phyloP scores from a whole-genome alignment of 2,113 vertebrate species.

The Gnathonemus echidnorhynchus region DNA sequence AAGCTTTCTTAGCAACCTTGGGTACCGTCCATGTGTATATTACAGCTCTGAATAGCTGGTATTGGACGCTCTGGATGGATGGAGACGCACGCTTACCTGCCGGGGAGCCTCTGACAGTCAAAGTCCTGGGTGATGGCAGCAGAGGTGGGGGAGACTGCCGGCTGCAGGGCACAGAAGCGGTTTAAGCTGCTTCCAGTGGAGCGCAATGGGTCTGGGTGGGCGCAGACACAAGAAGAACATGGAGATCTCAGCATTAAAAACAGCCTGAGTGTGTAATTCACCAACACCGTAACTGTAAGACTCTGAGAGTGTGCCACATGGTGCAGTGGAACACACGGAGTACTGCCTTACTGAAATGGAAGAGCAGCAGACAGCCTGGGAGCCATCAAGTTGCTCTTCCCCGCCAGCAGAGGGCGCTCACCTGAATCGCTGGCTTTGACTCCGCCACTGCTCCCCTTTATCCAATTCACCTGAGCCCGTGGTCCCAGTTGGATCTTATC shows the following conservation, averaged over 20 bases:
- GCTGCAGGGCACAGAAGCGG: conserved; percentile 88
- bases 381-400: background rate
- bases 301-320: background rate
- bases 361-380: background rate
- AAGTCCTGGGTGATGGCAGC: conserved; percentile 58
- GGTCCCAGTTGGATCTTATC: conserved; percentile 98
- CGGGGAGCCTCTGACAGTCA: conserved; percentile 78
- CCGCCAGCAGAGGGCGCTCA: conserved; percentile 45
- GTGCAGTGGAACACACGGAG: background rate
- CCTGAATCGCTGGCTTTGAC: conserved; percentile 90
- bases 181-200: conserved; percentile 84
- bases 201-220: conserved; percentile 70
- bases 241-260: background rate
- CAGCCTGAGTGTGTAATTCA: background rate
- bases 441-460: conserved; percentile 96
- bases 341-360: background rate
- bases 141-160: conserved; percentile 48
- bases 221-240: background rate
- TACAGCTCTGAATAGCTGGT: background rate
- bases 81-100: conserved; percentile 63
- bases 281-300: background rate
- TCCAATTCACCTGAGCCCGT: conserved; percentile 91
- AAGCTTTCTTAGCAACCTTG: background rate
- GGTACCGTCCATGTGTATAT: background rate
- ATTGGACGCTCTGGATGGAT: background rate